phyloP scores from a whole-genome alignment of 2,888 invertebrate genomes.

The Germaria angustata region DNA sequence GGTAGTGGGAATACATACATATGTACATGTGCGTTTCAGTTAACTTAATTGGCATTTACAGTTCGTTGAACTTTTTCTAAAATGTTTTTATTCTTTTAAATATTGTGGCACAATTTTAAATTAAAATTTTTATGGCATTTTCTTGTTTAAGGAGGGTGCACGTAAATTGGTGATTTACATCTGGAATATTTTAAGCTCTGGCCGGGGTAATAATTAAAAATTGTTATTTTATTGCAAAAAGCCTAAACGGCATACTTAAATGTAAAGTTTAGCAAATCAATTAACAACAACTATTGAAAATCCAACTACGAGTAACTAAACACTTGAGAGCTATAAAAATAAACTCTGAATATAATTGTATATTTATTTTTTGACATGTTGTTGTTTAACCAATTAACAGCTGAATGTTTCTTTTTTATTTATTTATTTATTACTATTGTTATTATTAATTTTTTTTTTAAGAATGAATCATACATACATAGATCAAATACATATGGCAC shows the following conservation, averaged over 20 bases:
- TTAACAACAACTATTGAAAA: conserved; percentile 33
- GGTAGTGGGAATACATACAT: not conserved
- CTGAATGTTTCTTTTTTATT: not conserved
- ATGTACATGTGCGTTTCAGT: not conserved
- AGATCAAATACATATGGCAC: too few relatives aligned
- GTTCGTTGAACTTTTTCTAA: too few relatives aligned
- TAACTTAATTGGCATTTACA: not conserved
- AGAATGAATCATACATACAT: conserved; percentile 48
- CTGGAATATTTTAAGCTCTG: not conserved
- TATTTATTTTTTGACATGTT: conserved; percentile 23
- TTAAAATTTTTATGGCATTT: not conserved
- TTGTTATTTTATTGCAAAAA: conserved; percentile 5
- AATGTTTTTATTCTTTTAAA: too few relatives aligned
- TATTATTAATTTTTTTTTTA: not conserved
- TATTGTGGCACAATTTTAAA: not conserved
- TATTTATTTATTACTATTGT: too few relatives aligned
- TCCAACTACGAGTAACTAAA: not conserved
- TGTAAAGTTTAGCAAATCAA: conserved; percentile 51
- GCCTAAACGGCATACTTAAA: conserved; percentile 36
- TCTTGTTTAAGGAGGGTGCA: not conserved
- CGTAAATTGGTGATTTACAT: not conserved
- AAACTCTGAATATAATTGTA: not conserved
- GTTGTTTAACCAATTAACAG: conserved; percentile 52
- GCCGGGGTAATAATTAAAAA: not conserved
- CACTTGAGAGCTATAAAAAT: not conserved